Conservation (phyloP, 2,888 invertebrate species). For the Pheosia gnoma region DNA sequence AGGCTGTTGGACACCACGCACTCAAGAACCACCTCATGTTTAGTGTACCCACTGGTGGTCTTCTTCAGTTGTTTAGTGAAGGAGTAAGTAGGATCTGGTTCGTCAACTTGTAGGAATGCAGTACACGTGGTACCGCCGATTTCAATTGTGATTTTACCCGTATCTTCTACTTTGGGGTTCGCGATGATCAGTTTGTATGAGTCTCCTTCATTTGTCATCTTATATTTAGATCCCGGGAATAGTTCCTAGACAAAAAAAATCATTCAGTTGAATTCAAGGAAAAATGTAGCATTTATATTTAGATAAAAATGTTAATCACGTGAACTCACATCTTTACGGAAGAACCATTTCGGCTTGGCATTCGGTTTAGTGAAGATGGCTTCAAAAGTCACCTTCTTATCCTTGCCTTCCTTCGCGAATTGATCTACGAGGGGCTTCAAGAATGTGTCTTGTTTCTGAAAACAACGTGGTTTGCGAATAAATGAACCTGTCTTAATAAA, state of each 20-base stretch:
- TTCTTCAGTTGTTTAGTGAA: slow-evolving; percentile 96
- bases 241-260: slow-evolving; percentile 89
- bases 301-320: too few relatives aligned
- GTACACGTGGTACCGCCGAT: slow-evolving; percentile 95
- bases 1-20: slow-evolving; percentile 97
- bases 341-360: slow-evolving; percentile 95
- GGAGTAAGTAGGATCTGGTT: slow-evolving; percentile 96
- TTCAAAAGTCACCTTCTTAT: slow-evolving; percentile 96
- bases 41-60: slow-evolving; percentile 93
- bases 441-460: slow-evolving; percentile 96
- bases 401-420: slow-evolving; percentile 97
- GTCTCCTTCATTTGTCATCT: slow-evolving; percentile 96
- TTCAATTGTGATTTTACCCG: slow-evolving; percentile 98
- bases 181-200: slow-evolving; percentile 95
- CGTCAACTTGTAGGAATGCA: slow-evolving; percentile 97
- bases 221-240: slow-evolving; percentile 98
- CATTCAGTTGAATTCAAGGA: neutral
- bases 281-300: neutral
- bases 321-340: slow-evolving; percentile 94
- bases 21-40: slow-evolving; percentile 95
- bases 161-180: slow-evolving; percentile 97
- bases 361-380: slow-evolving; percentile 98
- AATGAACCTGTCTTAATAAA: slow-evolving; percentile 22
- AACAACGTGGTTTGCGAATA: slow-evolving; percentile 30
- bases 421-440: slow-evolving; percentile 97